phyloP scores from a whole-genome alignment of 1,140 invertebrate genomes.

The Homarus americanus region DNA sequence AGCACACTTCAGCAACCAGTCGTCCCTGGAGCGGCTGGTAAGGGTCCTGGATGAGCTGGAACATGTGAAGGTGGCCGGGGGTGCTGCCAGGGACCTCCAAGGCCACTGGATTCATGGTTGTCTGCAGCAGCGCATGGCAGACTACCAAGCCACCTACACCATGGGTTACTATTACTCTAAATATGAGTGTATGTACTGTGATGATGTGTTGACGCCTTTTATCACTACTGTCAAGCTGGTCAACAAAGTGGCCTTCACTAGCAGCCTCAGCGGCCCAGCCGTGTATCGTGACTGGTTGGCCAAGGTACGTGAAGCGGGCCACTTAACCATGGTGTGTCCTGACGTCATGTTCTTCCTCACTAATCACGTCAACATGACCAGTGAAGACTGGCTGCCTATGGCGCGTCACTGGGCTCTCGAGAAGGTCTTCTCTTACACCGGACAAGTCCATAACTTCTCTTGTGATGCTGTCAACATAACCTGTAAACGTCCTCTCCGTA shows the following conservation, averaged over 20 bases:
- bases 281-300: conserved; percentile 39
- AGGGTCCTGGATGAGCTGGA: conserved; percentile 26
- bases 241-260: not conserved
- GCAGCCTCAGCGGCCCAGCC: not conserved
- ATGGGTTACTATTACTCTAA: conserved; percentile 31
- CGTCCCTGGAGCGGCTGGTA: conserved; percentile 23
- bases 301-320: not conserved
- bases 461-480: conserved; percentile 7
- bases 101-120: conserved; percentile 40
- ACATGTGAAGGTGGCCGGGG: conserved; percentile 1
- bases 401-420: conserved; percentile 1
- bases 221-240: not conserved
- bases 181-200: conserved; percentile 44
- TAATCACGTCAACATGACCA: not conserved
- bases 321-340: conserved; percentile 17
- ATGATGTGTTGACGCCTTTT: conserved; percentile 22
- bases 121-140: conserved; percentile 35
- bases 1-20: conserved; percentile 40
- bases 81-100: conserved; percentile 11
- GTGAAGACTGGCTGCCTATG: conserved; percentile 1
- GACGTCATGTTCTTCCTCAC: conserved; percentile 32
- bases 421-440: not conserved
- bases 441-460: not conserved
- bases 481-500: conserved; percentile 3
- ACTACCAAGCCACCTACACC: conserved; percentile 32